Conservation (phyloP, 2,888 invertebrate species). For the Drosophila peninsularis region DNA sequence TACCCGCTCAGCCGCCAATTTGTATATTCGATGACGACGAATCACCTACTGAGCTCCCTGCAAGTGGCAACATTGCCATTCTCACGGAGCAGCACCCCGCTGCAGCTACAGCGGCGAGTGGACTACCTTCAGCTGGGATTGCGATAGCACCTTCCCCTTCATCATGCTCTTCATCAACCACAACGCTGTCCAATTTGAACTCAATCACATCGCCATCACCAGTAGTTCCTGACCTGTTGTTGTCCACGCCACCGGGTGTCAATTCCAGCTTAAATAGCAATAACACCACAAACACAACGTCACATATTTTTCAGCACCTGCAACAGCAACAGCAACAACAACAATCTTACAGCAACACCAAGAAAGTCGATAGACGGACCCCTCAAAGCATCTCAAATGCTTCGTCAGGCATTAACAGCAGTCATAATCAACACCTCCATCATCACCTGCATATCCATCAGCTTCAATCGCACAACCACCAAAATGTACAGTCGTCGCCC, state of each 20-base stretch:
- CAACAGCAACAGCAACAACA: conserved; percentile 49
- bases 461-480: conserved; percentile 62
- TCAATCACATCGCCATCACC: conserved; percentile 84
- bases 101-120: conserved; percentile 43
- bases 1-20: conserved; percentile 84
- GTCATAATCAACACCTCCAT: conserved; percentile 55
- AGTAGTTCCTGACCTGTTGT: conserved; percentile 83
- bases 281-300: conserved; percentile 48
- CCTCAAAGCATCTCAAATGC: conserved; percentile 52
- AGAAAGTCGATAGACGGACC: conserved; percentile 61
- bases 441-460: conserved; percentile 57
- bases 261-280: conserved; percentile 67
- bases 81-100: conserved; percentile 66
- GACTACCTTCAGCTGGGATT: conserved; percentile 52
- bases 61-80: conserved; percentile 68
- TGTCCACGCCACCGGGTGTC: conserved; percentile 83
- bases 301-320: conserved; percentile 49
- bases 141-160: conserved; percentile 72
- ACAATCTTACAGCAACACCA: conserved; percentile 50
- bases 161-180: conserved; percentile 75
- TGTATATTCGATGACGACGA: conserved; percentile 85
- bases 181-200: conserved; percentile 83
- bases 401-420: conserved; percentile 31
- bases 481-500: conserved; percentile 73
- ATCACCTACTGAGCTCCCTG: conserved; percentile 79